Evolutionary conservation across 2,888 invertebrate species (phyloP).

Genomic region (Dryobotodes eremita): DNA sequence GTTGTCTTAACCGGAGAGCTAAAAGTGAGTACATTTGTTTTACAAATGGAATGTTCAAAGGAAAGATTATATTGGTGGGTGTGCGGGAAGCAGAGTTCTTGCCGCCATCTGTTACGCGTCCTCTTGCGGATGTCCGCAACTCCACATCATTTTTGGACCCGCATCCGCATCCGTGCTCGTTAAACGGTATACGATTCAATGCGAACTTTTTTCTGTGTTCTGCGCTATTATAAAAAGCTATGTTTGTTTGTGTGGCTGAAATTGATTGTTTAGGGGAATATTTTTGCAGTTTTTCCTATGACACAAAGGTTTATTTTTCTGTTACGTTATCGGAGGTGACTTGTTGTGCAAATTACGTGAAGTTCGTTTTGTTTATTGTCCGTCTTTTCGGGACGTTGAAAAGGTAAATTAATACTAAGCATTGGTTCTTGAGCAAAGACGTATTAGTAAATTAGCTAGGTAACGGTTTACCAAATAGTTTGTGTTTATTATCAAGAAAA

Average conservation of each 20-base stretch:
- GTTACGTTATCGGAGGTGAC: background rate
- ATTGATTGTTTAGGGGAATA: slow-evolving; percentile 13
- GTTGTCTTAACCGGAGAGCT: background rate
- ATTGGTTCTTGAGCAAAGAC: background rate
- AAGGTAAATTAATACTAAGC: background rate
- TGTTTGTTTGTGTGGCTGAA: slow-evolving; percentile 20
- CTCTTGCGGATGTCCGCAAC: slow-evolving; percentile 10
- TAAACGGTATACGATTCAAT: slow-evolving; percentile 38
- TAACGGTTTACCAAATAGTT: background rate
- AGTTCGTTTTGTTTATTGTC: background rate
- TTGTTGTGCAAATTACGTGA: background rate
- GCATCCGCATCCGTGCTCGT: slow-evolving; percentile 22
- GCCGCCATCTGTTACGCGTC: slow-evolving; percentile 32
- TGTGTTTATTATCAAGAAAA: background rate
- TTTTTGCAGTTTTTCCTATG: slow-evolving; percentile 15
- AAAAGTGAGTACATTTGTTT: slow-evolving; percentile 18
- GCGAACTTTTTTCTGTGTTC: slow-evolving; percentile 28
- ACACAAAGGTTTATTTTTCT: slow-evolving; percentile 1
- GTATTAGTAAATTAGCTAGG: background rate
- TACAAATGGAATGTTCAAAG: slow-evolving; percentile 14
- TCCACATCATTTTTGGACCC: slow-evolving; percentile 21
- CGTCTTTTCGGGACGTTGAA: background rate
- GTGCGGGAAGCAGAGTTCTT: slow-evolving; percentile 9
- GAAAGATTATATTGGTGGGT: slow-evolving; percentile 2
- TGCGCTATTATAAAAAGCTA: slow-evolving; percentile 9